A percentile compares a stretch with the other conserved stretches of the same genome.
These are phyloP conservation scores for Euphydryas editha DNA, from an alignment of 2,888 invertebrate genomes.

Conservation along the genomic window DNA sequence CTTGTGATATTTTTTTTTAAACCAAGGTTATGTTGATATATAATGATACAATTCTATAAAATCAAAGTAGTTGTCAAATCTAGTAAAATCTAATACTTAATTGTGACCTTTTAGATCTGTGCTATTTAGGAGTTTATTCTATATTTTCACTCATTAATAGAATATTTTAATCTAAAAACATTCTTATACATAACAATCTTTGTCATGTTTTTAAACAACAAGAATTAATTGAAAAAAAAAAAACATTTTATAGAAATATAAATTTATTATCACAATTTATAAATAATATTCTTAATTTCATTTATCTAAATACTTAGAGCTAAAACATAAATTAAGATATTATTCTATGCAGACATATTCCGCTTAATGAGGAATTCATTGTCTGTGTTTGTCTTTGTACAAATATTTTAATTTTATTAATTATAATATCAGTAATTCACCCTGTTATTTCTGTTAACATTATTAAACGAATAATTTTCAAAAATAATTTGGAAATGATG, in stretches of 20 bases:
- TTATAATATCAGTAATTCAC: not conserved
- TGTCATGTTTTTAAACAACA: no score
- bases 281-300: slow-evolving; percentile 74
- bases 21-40: slow-evolving; percentile 62
- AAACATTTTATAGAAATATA: slow-evolving; percentile 54
- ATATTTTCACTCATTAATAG: not conserved
- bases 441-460: slow-evolving; percentile 6
- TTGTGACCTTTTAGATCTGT: no score
- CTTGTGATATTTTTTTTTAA: slow-evolving; percentile 65
- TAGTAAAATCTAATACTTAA: no score
- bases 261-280: slow-evolving; percentile 83
- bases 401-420: slow-evolving; percentile 33
- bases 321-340: slow-evolving; percentile 74
- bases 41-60: slow-evolving; percentile 51
- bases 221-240: not conserved
- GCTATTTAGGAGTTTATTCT: no score
- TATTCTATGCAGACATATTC: slow-evolving; percentile 63
- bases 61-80: slow-evolving; percentile 51
- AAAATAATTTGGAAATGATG: slow-evolving; percentile 45
- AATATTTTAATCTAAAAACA: not conserved
- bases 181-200: no score
- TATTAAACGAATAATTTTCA: slow-evolving; percentile 22
- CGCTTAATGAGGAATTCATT: slow-evolving; percentile 46
- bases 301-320: slow-evolving; percentile 67
- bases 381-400: slow-evolving; percentile 55